phyloP scores from a whole-genome alignment of 2,113 vertebrate species.

The Mionectes macconnelli region DNA sequence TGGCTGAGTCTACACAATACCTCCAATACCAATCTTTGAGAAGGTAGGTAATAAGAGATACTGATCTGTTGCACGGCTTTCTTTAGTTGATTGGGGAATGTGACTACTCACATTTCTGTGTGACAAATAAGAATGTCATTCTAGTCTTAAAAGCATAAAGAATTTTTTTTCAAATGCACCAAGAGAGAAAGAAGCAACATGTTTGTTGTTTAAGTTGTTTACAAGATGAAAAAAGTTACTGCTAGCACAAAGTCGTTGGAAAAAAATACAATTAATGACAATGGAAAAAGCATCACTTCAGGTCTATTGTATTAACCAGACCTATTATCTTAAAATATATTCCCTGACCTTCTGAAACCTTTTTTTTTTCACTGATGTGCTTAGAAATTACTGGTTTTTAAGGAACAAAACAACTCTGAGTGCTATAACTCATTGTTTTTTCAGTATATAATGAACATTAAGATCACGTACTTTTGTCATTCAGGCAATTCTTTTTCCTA shows the following conservation, averaged over 20 bases:
- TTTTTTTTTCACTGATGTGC: neutral
- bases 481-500: neutral
- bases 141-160: neutral
- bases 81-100: neutral
- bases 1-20: neutral
- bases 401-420: neutral
- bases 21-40: neutral
- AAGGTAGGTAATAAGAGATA: neutral
- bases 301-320: neutral
- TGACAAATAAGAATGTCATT: neutral
- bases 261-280: neutral
- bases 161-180: neutral
- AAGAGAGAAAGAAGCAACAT: neutral
- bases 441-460: neutral
- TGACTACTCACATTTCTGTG: neutral
- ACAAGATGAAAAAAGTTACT: neutral
- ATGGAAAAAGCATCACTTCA: neutral
- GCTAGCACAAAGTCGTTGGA: neutral
- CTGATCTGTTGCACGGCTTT: neutral
- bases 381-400: neutral
- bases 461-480: neutral
- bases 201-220: neutral
- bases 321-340: neutral
- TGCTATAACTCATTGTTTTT: neutral
- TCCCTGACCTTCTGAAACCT: neutral